Evolutionary conservation across 2,797 vertebrate genomes (phyloP), one percentile per base, ranked within the genome.

Genomic region (Tadarida brasiliensis): DNA sequence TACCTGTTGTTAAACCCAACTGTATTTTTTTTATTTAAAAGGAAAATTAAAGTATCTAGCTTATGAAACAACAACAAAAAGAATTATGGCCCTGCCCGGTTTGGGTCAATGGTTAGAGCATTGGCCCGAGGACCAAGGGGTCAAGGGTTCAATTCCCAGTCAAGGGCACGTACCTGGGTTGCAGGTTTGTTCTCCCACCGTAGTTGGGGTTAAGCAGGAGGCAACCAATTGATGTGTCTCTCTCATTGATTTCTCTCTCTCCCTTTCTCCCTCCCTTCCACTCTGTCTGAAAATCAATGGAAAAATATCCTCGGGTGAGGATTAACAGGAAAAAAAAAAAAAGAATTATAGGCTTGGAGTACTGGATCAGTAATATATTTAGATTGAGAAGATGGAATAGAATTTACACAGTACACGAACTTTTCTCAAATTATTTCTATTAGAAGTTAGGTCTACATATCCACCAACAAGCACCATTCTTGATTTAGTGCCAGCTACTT

Each of bases 381-480:
- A 92, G 61, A 80, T 92, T 39, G 61, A 87, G 90, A 91, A 92
- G 39, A 73, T n/a, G 33, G n/a, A 91, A 30, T 56, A 87, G 39
- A 78, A 89, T 74, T 47, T 78, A 56, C 11, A 77, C 6, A 57
- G 39, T 44, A 39, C 11, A 83, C 17, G 4, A 20, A 61, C 39
- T 90, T 94, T 71, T 44, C 51, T 95, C 85, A 90, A 22, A 74
- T 78, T 74, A 84, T 44, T 89, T 82, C 28, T 28, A 35, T 68
- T 67, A 70, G 61, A 35, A 56, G n/a, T 61, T 71, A 56, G 61
- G 80, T 39, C 88, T 56, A 35, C n/a, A 57, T 65, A 59, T 7
- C 4, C 51, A 70, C 44, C 22, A 74, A 68, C 39, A 86, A 76
- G 51, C 39, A 76, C 70, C 30, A 59, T 61, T 86, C 68, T 57